Base-by-base conservation (phyloP, 2,888 invertebrate species). In the Siphlonurus alternatus region DNA sequence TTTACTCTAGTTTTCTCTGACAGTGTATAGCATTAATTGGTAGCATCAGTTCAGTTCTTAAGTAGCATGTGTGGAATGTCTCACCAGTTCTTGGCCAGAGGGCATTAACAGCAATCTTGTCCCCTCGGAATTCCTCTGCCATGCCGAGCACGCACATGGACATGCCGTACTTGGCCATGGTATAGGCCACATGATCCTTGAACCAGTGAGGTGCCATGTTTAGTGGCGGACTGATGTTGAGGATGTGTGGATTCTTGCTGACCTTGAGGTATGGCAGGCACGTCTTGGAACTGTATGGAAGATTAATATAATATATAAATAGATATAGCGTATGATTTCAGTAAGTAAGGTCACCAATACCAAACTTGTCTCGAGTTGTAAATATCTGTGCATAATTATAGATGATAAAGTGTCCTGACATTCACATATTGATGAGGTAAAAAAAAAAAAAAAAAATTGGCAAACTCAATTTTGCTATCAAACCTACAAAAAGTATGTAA, bases 131-230 rank as follows among this genome's bases (percentile, higher is more conserved):
- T 78, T 98, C 98, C 67, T 88, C 90, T n/a, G 94, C 84, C 93
- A 97, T 95, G 19, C 98, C 97, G 18, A 98, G 79, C 1, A 91
- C 95, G 75, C 96, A 97, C 93, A 98, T 92, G 0, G 95, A 95
- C 97, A 97, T 97, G 23, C 96, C 97, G 75, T 94, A 98, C 74
- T 98, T 98, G 1, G 98, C 93, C 87, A 97, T 97, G 0, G 97
- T 96, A 76, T 99, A 98, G 0, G 96, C 97, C 61, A 94, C 89
- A 76, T 96, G 91, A 68, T 88, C 81, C 62, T 84, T 83, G 74
- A 98, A 95, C 98, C 98, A 98, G 69, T 83, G 79, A 0, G 93
- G 84, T 69, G 84, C 83, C 87, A 98, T 83, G 74, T 88, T 91
- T 20, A 98, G 78, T 0, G 98, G 98, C 1, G 98, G 98, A 23